Percentiles rank a stretch among this genome's conserved stretches.
Evolutionary conservation across 2,113 vertebrate species (phyloP).

Genomic region (Myotis brandtii): DNA sequence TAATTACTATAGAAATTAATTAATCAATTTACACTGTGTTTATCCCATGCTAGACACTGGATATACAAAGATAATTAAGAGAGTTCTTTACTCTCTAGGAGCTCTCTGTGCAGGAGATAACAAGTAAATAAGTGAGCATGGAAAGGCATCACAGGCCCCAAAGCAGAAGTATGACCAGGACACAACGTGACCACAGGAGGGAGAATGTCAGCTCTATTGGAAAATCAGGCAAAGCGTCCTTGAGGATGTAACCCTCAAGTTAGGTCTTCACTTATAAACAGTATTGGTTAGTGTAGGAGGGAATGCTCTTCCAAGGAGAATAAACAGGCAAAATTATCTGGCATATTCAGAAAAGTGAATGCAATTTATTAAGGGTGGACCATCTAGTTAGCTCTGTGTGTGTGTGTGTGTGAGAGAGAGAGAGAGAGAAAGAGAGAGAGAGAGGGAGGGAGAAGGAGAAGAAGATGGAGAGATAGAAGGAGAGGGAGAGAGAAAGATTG

Average conservation of each 20-base stretch:
- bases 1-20: conserved; percentile 26
- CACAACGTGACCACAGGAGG: background rate
- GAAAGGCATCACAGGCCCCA: background rate
- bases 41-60: background rate
- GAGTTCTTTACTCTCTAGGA: background rate
- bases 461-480: background rate
- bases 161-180: background rate
- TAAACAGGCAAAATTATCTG: background rate
- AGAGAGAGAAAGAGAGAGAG: background rate
- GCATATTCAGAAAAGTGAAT: background rate
- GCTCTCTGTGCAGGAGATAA: background rate
- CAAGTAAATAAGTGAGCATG: background rate
- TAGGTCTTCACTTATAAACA: background rate
- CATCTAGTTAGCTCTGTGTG: background rate
- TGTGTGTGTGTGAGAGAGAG: background rate
- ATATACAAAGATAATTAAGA: conserved; percentile 8
- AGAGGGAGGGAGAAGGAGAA: background rate
- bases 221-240: background rate
- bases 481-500: background rate
- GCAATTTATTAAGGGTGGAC: background rate
- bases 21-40: conserved; percentile 1
- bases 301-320: background rate
- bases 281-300: background rate
- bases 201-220: background rate
- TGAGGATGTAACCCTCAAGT: background rate